Base-by-base conservation (phyloP, 2,113 vertebrate species). In the Ifrita kowaldi region DNA sequence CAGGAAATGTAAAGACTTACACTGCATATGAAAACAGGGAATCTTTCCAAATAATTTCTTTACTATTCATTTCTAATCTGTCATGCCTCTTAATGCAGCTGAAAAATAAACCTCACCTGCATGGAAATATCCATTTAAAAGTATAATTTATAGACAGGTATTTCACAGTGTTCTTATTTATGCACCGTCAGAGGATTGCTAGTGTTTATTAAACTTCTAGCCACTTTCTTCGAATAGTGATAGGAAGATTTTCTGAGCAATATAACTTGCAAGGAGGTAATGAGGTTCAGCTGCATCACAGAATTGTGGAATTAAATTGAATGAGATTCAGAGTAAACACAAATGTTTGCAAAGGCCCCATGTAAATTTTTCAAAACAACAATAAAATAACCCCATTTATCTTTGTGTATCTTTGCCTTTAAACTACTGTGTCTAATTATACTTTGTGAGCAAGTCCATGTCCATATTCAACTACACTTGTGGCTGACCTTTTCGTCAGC, bases 121-220 rank as follows among this genome's bases (percentile, higher is more conserved):
- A 71, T 89, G 86, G 87, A 95, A 97, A 96, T 96, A 90, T n/a
- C 53, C 64, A 92, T 95, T 98, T 91, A 76, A 91, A 97, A 94
- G 63, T 87, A 78, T 82, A 94, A 89, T 97, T 98, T 97, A 77
- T 92, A 95, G 93, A 44, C 55, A 91, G 46, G 22, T 90, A 95
- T 92, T 97, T 96, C 28, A 71, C 57, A 81, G 49, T 75, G 60
- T 76, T 82, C 78, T 96, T 86, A 67, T 94, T 97, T 97, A 83
- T 55, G 26, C 24, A 73, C 88, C 96, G 82, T 95, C 88, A 97
- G 89, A 85, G 80, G 77, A 93, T 91, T 97, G 91, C 53, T 57
- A 80, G 17, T 69, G 71, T 96, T 95, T 96, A 92, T 97, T 97
- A 82, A 93, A 87, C 84, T 95, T 96, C 74, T 71, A 47, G 14